These are phyloP conservation scores for Poicephalus meyeri DNA, from an alignment of 2,113 vertebrate species.

Conservation along the genomic window DNA sequence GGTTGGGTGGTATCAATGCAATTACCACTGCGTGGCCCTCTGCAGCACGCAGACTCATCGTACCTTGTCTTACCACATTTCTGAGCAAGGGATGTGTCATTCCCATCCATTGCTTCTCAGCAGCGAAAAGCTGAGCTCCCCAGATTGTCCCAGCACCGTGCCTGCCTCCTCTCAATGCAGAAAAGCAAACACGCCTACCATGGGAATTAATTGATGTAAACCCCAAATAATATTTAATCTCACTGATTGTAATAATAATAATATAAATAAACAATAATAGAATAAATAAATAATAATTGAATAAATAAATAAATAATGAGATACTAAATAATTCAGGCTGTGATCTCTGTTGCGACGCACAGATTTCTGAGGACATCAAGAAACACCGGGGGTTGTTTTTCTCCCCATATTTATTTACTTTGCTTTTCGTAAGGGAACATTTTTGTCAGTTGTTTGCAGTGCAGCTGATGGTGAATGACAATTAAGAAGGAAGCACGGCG, in stretches of 20 bases:
- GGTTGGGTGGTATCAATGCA: background rate
- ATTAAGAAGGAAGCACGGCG: background rate
- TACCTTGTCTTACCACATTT: background rate
- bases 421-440: background rate
- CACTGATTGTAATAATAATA: background rate
- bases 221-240: background rate
- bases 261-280: background rate
- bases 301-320: background rate
- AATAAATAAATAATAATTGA: background rate
- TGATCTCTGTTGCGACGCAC: background rate
- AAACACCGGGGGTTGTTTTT: accelerated
- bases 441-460: background rate
- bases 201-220: background rate
- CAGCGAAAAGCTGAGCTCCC: background rate
- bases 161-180: background rate
- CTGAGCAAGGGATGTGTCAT: background rate
- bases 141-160: background rate
- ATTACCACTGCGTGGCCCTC: background rate
- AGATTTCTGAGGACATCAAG: background rate
- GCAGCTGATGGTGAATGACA: background rate
- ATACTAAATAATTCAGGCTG: background rate
- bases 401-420: background rate
- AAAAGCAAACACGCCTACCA: background rate
- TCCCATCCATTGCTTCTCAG: background rate
- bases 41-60: background rate